Conservation (phyloP, 2,113 vertebrate genomes). For the Scophthalmus maximus region DNA sequence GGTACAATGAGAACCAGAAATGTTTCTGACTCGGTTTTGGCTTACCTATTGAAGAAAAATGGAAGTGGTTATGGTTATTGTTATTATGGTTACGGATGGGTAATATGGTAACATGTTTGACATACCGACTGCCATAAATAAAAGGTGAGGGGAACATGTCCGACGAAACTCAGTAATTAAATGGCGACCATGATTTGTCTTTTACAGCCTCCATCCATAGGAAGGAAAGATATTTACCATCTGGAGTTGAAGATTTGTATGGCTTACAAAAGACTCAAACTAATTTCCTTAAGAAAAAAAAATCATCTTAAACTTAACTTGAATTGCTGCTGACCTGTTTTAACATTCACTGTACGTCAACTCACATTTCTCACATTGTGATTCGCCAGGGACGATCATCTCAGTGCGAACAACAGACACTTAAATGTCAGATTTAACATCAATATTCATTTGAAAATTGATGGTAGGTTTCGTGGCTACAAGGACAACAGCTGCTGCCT, state of each 20-base stretch:
- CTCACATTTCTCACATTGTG: not conserved
- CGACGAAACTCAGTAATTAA: too few relatives aligned
- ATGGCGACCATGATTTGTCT: not conserved
- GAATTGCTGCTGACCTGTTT: not conserved
- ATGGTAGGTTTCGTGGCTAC: slow-evolving; percentile 31
- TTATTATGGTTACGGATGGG: too few relatives aligned
- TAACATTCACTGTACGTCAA: not conserved
- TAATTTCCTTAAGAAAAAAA: not conserved
- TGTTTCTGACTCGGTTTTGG: slow-evolving; percentile 8
- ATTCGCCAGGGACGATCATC: slow-evolving; percentile 2
- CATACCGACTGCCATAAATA: not conserved
- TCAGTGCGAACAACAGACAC: slow-evolving; percentile 25
- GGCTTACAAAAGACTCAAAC: not conserved
- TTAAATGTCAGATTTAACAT: slow-evolving; percentile 3
- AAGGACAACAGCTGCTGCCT: slow-evolving; percentile 57
- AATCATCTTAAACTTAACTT: too few relatives aligned
- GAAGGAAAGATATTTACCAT: not conserved
- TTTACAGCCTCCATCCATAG: not conserved
- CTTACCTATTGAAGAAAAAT: slow-evolving; percentile 3
- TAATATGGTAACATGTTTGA: slow-evolving; percentile 10
- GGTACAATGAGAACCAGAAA: not conserved
- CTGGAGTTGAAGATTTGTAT: not conserved
- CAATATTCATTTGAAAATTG: slow-evolving; percentile 36
- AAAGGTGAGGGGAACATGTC: not conserved
- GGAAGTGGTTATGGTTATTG: not conserved